Conservation (phyloP, 2,113 vertebrate genomes). For the Seriola rivoliana region DNA sequence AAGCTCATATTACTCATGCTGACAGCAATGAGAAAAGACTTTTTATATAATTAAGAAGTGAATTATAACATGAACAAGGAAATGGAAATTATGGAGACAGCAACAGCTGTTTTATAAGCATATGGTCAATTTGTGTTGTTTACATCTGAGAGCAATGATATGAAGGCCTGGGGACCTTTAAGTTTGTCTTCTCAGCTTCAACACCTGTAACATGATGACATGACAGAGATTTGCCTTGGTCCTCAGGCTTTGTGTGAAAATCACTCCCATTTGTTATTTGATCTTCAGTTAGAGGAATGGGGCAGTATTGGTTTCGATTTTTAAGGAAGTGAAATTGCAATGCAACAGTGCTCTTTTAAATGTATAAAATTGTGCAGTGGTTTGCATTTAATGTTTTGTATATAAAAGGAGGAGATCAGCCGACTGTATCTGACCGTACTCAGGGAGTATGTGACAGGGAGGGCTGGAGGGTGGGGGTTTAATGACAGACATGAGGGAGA, state of each 20-base stretch:
- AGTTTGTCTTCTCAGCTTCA: not conserved
- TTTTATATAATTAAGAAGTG: not conserved
- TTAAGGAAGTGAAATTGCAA: not conserved
- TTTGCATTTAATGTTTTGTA: not conserved
- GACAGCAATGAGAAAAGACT: not conserved
- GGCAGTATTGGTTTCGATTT: not conserved
- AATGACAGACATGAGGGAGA: slow-evolving; percentile 59
- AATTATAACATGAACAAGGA: not conserved
- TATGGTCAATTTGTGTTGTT: not conserved
- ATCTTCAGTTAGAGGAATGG: not conserved
- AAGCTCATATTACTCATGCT: not conserved
- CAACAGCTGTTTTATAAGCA: slow-evolving; percentile 1
- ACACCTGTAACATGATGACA: not conserved
- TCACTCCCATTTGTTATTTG: slow-evolving; percentile 4
- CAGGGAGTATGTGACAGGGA: slow-evolving; percentile 10
- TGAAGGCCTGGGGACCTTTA: not conserved
- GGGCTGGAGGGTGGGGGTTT: slow-evolving; percentile 21
- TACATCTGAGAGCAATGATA: not conserved
- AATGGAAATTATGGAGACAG: not conserved
- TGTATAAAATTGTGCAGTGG: not conserved
- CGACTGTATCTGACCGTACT: not conserved
- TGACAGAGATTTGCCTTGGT: not conserved
- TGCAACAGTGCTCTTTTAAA: not conserved
- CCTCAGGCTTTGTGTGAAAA: not conserved
- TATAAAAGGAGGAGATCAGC: not conserved